Evolutionary conservation across 2,888 invertebrate species (phyloP).

Genomic region (Mesorhabditis spiculigera): DNA sequence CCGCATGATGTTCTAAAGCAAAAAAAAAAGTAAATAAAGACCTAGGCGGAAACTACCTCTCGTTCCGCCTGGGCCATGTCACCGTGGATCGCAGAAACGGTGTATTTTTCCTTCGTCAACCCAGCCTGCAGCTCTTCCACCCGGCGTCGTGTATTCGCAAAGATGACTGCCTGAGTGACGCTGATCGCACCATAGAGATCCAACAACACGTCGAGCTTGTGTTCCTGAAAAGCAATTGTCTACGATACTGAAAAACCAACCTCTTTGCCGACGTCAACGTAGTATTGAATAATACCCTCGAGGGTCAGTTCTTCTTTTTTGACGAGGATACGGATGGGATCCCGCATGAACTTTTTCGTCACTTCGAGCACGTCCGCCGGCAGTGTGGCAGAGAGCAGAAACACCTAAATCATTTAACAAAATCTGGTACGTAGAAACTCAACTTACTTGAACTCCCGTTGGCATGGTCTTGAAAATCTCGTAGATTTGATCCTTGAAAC

Average conservation of each 20-base stretch:
- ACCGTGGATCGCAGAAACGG: slow-evolving; percentile 97
- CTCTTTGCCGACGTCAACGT: slow-evolving; percentile 85
- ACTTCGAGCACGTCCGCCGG: slow-evolving; percentile 95
- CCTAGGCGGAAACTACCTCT: slow-evolving; percentile 66
- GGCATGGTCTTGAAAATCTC: slow-evolving; percentile 92
- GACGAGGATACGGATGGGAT: slow-evolving; percentile 91
- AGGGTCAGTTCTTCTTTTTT: slow-evolving; percentile 89
- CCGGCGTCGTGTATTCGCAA: slow-evolving; percentile 87
- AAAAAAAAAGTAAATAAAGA: not conserved
- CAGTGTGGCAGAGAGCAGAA: slow-evolving; percentile 97
- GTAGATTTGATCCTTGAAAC: slow-evolving; percentile 99
- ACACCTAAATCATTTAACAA: slow-evolving; percentile 66
- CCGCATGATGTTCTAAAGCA: slow-evolving; percentile 15
- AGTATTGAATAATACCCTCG: slow-evolving; percentile 90
- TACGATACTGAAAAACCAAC: slow-evolving; percentile 58
- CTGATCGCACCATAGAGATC: slow-evolving; percentile 97
- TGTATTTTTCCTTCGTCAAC: slow-evolving; percentile 91
- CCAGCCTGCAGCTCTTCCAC: slow-evolving; percentile 92
- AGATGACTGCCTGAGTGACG: slow-evolving; percentile 98
- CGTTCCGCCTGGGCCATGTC: slow-evolving; percentile 99
- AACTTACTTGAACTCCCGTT: slow-evolving; percentile 77
- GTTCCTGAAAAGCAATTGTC: slow-evolving; percentile 58
- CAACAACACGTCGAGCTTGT: slow-evolving; percentile 76
- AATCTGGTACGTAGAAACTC: not conserved
- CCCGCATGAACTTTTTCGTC: slow-evolving; percentile 93